Conservation (phyloP, 2,797 vertebrate species). For the Takifugu ocellatus region DNA sequence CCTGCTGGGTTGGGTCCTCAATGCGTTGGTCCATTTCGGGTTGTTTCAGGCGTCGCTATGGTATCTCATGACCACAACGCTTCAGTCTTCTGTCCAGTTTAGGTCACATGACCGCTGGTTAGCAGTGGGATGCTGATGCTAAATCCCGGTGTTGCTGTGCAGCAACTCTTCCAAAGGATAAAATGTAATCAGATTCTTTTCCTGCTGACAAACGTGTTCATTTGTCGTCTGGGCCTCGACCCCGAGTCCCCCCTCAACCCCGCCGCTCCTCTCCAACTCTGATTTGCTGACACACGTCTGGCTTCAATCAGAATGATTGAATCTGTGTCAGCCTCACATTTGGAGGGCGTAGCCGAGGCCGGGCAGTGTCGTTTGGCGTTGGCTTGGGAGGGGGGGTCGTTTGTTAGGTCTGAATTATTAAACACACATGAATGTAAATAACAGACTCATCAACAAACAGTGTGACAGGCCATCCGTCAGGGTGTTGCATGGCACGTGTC, state of each 20-base stretch:
- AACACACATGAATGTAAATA: constrained; percentile 89
- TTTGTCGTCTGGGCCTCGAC: too few relatives aligned
- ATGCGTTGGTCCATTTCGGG: constrained; percentile 20
- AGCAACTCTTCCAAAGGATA: too few relatives aligned
- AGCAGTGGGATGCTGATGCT: too few relatives aligned
- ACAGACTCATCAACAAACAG: constrained; percentile 88
- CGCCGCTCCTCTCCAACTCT: neutral
- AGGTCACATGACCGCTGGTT: too few relatives aligned
- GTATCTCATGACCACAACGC: too few relatives aligned
- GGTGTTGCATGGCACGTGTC: constrained; percentile 7
- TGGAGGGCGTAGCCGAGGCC: constrained; percentile 17
- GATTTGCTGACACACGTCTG: constrained; percentile 24
- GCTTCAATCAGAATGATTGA: constrained; percentile 20
- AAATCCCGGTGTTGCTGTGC: too few relatives aligned
- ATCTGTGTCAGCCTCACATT: constrained; percentile 28
- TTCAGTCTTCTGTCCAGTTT: too few relatives aligned
- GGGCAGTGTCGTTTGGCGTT: constrained; percentile 39
- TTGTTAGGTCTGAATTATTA: constrained; percentile 92
- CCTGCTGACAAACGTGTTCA: neutral
- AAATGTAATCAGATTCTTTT: too few relatives aligned
- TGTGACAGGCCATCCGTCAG: constrained; percentile 91
- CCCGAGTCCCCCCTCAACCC: too few relatives aligned
- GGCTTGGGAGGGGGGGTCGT: constrained; percentile 68
- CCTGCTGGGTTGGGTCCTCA: too few relatives aligned
- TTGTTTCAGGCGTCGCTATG: neutral